Base-by-base conservation (phyloP, 2,113 vertebrate species). In the Myrmecophaga tridactyla region DNA sequence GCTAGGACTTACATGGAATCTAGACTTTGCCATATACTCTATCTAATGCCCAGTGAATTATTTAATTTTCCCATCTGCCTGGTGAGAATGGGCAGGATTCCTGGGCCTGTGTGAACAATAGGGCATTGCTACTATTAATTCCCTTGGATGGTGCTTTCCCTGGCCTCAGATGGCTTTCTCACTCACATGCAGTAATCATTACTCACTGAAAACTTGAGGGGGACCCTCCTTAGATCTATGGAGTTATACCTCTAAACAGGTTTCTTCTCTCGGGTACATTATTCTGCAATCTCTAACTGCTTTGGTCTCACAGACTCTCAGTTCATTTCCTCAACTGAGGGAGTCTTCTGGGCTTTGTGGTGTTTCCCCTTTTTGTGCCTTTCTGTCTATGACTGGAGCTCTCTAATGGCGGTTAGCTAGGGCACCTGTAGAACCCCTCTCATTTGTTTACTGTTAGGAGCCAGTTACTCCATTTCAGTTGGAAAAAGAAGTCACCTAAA, bases 1-100 rank as follows among this genome's bases (percentile, higher is more conserved):
- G 77, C 70, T 82, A 83, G 51, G 85, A 76, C 76, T 92, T 77
- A 77, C 62, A 84, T n/a, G 63, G 86, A 89, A 60, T 70, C 53
- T 84, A 84, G 90, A 62, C 85, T 78, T 84, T 84, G 67, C 51
- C 43, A 3, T 53, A 53, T 62, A 67, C 69, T 62, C 62, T 87
- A 56, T 53, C 53, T 63, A 72, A 43, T 89, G 85, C 72, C 39
- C 27, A 63, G 53, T 51, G 62, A 78, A 72, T 84, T 83, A 56
- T 7, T 18, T 85, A 62, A 69, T 31, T 77, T 85, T 90, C 51
- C 72, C 87, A 85, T 69, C 29, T 90, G 87, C n/a, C 70, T 62
- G 43, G 87, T 76, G 75, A 90, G 81, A 58, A 62, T 29, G 51
- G 62, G 53, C 53, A 70, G 51, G 70, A 29, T 77, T 86, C 43